phyloP scores from a whole-genome alignment of 2,888 invertebrate genomes.

The Chloroclysta siterata region DNA sequence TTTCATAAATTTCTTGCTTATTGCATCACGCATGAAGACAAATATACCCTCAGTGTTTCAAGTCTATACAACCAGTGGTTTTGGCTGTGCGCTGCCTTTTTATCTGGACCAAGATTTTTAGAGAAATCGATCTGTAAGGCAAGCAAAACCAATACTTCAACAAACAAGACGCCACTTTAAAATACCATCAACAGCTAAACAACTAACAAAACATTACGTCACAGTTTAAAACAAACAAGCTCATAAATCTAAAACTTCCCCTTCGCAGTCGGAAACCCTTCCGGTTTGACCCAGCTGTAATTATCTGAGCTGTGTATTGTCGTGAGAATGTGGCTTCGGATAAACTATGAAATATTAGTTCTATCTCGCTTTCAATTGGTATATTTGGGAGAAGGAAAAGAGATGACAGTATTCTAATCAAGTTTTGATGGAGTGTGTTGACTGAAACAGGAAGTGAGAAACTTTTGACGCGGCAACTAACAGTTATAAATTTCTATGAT shows the following conservation, averaged over 20 bases:
- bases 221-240: constrained; percentile 46
- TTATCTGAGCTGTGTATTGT: constrained; percentile 48
- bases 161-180: constrained; percentile 13
- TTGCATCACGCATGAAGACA: too few relatives aligned
- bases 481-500: too few relatives aligned
- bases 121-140: too few relatives aligned
- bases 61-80: too few relatives aligned
- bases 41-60: too few relatives aligned
- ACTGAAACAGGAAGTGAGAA: constrained; percentile 28
- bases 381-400: constrained; percentile 41
- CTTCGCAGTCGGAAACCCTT: constrained; percentile 66
- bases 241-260: constrained; percentile 55
- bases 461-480: constrained; percentile 45
- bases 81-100: too few relatives aligned
- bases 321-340: constrained; percentile 64
- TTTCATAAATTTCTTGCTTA: too few relatives aligned
- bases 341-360: constrained; percentile 59
- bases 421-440: constrained; percentile 30
- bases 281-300: constrained; percentile 74
- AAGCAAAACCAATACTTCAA: background rate
- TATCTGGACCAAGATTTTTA: too few relatives aligned
- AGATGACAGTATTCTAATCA: constrained; percentile 48
- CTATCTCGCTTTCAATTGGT: constrained; percentile 47
- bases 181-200: constrained; percentile 18
- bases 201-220: constrained; percentile 26